Percentiles rank a stretch among this genome's conserved stretches.
These are phyloP conservation scores for Anorthoa munda DNA, from an alignment of 2,888 invertebrate genomes.

Conservation along the genomic window DNA sequence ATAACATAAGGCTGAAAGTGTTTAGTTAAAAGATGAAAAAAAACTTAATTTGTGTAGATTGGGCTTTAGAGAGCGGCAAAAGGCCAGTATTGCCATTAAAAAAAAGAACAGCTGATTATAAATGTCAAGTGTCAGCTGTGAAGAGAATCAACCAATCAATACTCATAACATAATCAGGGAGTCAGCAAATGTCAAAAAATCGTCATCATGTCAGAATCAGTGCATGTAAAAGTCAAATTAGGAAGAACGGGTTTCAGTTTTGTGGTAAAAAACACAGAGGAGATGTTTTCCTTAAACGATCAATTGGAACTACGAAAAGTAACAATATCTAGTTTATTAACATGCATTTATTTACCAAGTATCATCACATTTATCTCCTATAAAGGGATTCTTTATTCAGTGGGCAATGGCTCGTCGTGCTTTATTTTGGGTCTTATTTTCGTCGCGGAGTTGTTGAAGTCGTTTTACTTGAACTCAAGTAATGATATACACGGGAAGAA, in stretches of 20 bases:
- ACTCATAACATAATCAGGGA: too few species aligned
- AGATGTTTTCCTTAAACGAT: slow-evolving; percentile 84
- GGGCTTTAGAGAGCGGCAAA: too few species aligned
- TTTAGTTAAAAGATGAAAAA: too few species aligned
- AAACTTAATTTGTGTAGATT: too few species aligned
- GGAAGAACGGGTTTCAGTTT: background rate
- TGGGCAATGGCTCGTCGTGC: slow-evolving; percentile 90
- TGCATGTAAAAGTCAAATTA: too few species aligned
- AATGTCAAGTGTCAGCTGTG: too few species aligned
- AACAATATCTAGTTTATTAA: slow-evolving; percentile 90
- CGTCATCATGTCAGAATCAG: background rate
- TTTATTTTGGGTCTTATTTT: slow-evolving; percentile 85
- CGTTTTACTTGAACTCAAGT: slow-evolving; percentile 81
- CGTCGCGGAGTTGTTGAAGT: slow-evolving; percentile 91
- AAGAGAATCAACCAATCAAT: too few species aligned
- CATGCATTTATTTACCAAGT: slow-evolving; percentile 92
- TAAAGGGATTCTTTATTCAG: slow-evolving; percentile 91
- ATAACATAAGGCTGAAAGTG: too few species aligned
- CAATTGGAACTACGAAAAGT: slow-evolving; percentile 84
- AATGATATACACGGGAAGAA: slow-evolving; percentile 82
- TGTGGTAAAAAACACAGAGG: background rate
- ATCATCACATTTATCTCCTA: slow-evolving; percentile 90
- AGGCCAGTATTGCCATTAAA: too few species aligned
- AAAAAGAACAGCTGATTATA: too few species aligned
- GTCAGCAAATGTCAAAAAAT: background rate